Percentiles rank a stretch among this genome's conserved stretches.
phyloP scores from a whole-genome alignment of 2,113 vertebrate genomes.

The Psophia crepitans region DNA sequence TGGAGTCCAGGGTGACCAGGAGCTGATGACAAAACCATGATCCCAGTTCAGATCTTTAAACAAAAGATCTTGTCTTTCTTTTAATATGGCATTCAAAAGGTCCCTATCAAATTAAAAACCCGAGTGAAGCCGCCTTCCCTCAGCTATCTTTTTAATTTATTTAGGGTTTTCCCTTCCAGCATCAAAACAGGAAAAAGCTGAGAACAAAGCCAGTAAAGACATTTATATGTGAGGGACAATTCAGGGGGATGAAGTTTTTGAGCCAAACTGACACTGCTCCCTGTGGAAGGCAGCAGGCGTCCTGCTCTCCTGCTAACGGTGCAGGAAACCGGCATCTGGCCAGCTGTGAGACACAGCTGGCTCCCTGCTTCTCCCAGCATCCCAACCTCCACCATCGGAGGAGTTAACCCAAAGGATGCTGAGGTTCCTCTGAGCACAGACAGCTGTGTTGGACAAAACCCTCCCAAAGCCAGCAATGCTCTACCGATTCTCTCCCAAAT shows the following conservation, averaged over 20 bases:
- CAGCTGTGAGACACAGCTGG: slow-evolving; percentile 31
- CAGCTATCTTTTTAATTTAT: neutral
- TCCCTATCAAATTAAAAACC: neutral
- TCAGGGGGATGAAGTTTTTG: neutral
- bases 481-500: neutral
- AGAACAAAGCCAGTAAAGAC: neutral
- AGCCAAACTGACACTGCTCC: neutral
- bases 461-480: accelerated
- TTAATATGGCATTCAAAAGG: neutral
- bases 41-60: neutral
- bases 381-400: neutral
- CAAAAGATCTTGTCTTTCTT: neutral
- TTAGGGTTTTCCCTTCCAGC: neutral
- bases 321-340: neutral
- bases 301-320: neutral
- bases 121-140: neutral
- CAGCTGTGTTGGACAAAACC: neutral
- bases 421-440: neutral
- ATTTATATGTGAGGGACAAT: neutral
- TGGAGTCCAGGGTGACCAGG: neutral
- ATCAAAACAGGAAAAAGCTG: neutral
- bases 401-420: neutral
- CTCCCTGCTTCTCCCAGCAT: neutral
- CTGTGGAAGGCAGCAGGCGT: neutral
- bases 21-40: neutral